Conservation (phyloP, 2,888 invertebrate genomes). For the Abrostola tripartita region DNA sequence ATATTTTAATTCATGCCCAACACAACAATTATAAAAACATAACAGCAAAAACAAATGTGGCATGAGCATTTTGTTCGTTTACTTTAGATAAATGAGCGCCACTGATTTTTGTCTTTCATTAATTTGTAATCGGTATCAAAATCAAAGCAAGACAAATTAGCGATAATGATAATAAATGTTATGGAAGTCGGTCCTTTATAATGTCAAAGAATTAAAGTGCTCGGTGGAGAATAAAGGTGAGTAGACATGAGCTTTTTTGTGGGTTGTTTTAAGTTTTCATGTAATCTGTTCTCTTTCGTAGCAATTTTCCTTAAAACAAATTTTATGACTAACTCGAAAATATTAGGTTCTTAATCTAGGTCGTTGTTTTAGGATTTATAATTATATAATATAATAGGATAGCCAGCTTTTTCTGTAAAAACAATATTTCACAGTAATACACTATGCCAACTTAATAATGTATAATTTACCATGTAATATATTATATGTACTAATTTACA, state of each 20-base stretch:
- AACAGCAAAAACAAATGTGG: conserved; percentile 21
- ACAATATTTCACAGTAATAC: no score
- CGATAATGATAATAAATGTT: conserved; percentile 27
- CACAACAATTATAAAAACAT: conserved; percentile 15
- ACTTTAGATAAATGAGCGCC: conserved; percentile 26
- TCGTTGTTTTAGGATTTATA: no score
- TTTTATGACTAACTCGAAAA: no score
- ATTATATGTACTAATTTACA: no score
- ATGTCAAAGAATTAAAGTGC: conserved; percentile 11
- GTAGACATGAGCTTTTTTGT: neutral
- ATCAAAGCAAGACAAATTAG: conserved; percentile 28
- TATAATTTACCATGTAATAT: no score
- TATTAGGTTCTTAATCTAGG: no score
- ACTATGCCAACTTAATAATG: no score
- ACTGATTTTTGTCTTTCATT: conserved; percentile 2
- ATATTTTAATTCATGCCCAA: conserved; percentile 15
- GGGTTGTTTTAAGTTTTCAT: no score
- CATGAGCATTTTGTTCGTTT: conserved; percentile 36
- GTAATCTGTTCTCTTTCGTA: no score
- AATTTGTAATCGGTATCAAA: conserved; percentile 25
- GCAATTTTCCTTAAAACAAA: no score
- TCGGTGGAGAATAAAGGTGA: conserved; percentile 5
- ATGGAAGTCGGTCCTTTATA: conserved; percentile 10
- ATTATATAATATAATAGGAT: no score
- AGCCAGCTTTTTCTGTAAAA: no score